phyloP scores from a whole-genome alignment of 2,113 vertebrate species.

The Cairina moschata region DNA sequence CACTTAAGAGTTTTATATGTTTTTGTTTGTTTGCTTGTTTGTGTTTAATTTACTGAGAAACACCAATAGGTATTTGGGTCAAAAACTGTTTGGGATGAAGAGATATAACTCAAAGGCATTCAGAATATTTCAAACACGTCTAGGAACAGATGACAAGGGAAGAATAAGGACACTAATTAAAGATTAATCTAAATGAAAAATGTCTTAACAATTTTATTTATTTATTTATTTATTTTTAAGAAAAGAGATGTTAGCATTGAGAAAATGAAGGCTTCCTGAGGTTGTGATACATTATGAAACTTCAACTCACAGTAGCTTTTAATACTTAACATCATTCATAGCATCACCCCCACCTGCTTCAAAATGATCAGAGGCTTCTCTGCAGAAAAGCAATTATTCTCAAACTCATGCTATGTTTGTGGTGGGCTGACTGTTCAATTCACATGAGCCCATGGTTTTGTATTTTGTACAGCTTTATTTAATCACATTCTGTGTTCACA shows the following conservation, averaged over 20 bases:
- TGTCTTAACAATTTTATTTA: not conserved
- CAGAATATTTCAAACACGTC: not conserved
- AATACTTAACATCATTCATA: not conserved
- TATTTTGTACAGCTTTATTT: slow-evolving; percentile 27
- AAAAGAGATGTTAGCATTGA: not conserved
- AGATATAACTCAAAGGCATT: not conserved
- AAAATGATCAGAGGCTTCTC: slow-evolving; percentile 5
- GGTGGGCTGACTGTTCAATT: not conserved
- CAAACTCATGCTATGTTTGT: not conserved
- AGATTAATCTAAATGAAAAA: slow-evolving; percentile 4
- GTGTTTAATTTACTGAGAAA: not conserved
- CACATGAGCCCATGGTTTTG: not conserved
- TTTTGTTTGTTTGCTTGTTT: not conserved
- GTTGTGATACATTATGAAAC: not conserved
- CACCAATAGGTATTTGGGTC: not conserved
- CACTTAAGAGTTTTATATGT: not conserved
- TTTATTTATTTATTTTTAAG: too few relatives aligned
- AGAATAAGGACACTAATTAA: not conserved
- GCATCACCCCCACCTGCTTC: not conserved
- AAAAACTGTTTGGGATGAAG: not conserved
- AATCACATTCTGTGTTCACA: slow-evolving; percentile 4
- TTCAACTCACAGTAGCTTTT: not conserved
- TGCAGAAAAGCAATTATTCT: slow-evolving; percentile 40
- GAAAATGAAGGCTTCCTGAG: not conserved
- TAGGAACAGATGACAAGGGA: not conserved